These are phyloP conservation scores for Xenentodon cancila DNA, from an alignment of 2,797 vertebrate genomes.

Conservation along the genomic window DNA sequence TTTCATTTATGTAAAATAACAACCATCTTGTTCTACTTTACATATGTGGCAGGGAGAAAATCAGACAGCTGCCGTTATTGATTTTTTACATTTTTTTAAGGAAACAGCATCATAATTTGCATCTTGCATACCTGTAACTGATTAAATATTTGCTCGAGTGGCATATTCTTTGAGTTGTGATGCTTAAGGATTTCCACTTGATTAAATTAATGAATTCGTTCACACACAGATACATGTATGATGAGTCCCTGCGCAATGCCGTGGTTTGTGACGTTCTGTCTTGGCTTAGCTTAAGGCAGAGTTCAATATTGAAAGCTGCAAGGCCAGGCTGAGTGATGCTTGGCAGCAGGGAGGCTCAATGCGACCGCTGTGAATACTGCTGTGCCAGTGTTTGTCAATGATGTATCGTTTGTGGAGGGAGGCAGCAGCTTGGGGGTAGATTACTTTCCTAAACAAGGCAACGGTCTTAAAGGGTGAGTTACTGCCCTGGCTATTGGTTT, in stretches of 20 bases:
- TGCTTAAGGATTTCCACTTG: neutral
- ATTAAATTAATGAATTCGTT: conserved; percentile 8
- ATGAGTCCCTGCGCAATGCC: conserved; percentile 1
- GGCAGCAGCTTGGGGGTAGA: conserved; percentile 58
- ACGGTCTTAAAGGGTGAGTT: conserved; percentile 66
- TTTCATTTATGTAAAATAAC: too few relatives aligned
- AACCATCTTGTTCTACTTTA: too few relatives aligned
- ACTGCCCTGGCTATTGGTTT: conserved; percentile 65
- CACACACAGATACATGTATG: conserved; percentile 11
- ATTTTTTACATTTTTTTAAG: too few relatives aligned
- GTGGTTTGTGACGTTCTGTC: conserved; percentile 29
- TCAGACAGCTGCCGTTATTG: too few relatives aligned
- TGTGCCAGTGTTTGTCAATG: conserved; percentile 69
- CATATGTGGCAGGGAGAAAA: too few relatives aligned
- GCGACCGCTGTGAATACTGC: conserved; percentile 54
- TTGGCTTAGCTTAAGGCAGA: conserved; percentile 22
- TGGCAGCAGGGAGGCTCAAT: conserved; percentile 35
- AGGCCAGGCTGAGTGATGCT: conserved; percentile 40
- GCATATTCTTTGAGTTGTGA: too few relatives aligned
- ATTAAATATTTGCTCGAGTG: too few relatives aligned
- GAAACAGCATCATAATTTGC: too few relatives aligned
- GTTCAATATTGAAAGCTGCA: conserved; percentile 27
- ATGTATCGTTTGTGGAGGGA: conserved; percentile 64
- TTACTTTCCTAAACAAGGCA: conserved; percentile 70
- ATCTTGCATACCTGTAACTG: too few relatives aligned